These are phyloP conservation scores for Cynoglossus semilaevis DNA, from an alignment of 2,113 vertebrate species.

Conservation along the genomic window DNA sequence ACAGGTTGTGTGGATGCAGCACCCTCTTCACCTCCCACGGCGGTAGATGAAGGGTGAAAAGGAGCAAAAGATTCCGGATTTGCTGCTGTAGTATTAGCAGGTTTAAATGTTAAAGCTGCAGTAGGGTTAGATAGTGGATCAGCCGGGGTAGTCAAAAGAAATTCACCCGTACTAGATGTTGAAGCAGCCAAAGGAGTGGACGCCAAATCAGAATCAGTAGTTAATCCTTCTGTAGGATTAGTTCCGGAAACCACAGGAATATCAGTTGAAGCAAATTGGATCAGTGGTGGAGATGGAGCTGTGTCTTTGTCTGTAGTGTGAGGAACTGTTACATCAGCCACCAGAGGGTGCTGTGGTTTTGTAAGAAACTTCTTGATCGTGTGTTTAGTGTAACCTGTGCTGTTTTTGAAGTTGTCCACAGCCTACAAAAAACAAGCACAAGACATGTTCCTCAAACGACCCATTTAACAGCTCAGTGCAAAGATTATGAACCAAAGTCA, in stretches of 20 bases:
- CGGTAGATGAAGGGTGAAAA: too few species aligned
- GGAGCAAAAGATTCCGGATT: too few species aligned
- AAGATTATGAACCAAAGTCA: neutral
- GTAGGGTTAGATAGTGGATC: too few species aligned
- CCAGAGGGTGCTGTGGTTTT: constrained; percentile 88
- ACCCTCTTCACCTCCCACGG: too few species aligned
- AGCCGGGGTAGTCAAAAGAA: too few species aligned
- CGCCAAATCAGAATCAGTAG: constrained; percentile 30
- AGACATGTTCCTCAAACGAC: neutral
- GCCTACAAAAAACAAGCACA: constrained; percentile 73
- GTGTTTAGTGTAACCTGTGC: constrained; percentile 91
- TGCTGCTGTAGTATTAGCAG: too few species aligned
- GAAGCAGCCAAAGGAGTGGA: too few species aligned
- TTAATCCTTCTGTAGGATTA: constrained; percentile 22
- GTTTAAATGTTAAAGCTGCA: too few species aligned
- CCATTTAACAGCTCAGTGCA: neutral
- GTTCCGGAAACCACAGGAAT: constrained; percentile 26
- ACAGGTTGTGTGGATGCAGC: too few species aligned
- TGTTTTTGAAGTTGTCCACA: constrained; percentile 98
- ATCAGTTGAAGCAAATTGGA: constrained; percentile 27
- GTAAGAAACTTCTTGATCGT: constrained; percentile 69
- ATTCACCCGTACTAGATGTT: too few species aligned
- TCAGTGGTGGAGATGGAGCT: constrained; percentile 11
- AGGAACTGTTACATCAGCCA: constrained; percentile 67
- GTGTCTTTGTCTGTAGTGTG: constrained; percentile 53